Percentiles rank a stretch among this genome's conserved stretches.
phyloP scores from a whole-genome alignment of 1,140 invertebrate genomes.

The Drosophila nannoptera region DNA sequence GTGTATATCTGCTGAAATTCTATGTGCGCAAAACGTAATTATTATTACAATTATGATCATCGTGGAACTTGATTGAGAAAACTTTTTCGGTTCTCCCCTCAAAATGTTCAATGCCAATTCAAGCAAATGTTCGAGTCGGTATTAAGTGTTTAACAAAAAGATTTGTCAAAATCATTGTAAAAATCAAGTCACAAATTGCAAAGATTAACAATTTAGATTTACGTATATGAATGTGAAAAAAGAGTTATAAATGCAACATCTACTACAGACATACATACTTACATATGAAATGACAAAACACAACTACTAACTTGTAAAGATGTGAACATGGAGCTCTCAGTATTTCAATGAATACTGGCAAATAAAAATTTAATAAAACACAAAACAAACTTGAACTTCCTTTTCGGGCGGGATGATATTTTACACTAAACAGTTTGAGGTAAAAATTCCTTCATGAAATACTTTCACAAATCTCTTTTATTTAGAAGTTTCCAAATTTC shows the following conservation, averaged over 20 bases:
- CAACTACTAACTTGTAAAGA: slow-evolving; percentile 78
- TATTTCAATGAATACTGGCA: slow-evolving; percentile 78
- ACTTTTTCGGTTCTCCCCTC: slow-evolving; percentile 55
- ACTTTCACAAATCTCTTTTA: too few species aligned
- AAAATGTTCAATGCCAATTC: slow-evolving; percentile 55
- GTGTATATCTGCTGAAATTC: slow-evolving; percentile 62
- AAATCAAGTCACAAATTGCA: slow-evolving; percentile 33
- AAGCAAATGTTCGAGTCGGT: slow-evolving; percentile 44
- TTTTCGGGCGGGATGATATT: too few species aligned
- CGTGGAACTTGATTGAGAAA: slow-evolving; percentile 55
- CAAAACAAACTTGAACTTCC: slow-evolving; percentile 13
- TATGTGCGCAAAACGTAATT: slow-evolving; percentile 45
- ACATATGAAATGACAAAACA: slow-evolving; percentile 59
- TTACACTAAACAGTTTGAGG: too few species aligned
- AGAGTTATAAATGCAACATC: slow-evolving; percentile 60
- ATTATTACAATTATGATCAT: slow-evolving; percentile 52
- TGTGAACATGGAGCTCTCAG: slow-evolving; percentile 78
- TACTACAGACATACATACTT: slow-evolving; percentile 63
- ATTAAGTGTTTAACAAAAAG: slow-evolving; percentile 16
- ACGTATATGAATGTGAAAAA: slow-evolving; percentile 64
- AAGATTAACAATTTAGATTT: slow-evolving; percentile 51
- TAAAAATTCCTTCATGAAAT: too few species aligned
- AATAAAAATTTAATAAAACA: slow-evolving; percentile 76
- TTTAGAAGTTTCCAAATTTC: too few species aligned
- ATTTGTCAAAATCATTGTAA: slow-evolving; percentile 52